Evolutionary conservation across 2,797 vertebrate genomes (phyloP), one percentile per base, ranked within the genome.

Genomic region (Manis crassicaudata): DNA sequence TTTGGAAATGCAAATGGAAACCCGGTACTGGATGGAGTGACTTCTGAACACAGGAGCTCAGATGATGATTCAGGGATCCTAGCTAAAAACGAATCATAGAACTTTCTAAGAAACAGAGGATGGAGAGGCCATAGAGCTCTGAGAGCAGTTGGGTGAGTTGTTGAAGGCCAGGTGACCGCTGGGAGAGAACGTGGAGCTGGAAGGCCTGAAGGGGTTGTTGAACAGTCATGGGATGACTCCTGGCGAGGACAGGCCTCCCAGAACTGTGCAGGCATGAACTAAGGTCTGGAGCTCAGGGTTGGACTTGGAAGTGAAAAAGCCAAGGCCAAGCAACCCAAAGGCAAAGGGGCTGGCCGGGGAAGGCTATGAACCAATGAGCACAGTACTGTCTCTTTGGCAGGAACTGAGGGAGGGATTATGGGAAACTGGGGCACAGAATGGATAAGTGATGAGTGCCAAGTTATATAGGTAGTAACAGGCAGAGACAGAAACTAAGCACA

Each of bases 1-100:
- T 96, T 95, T 96, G 82, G 82, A 92, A 91, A 96, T 95, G 88
- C 88, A 98, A 97, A 95, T 95, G 54, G 76, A 40, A 88, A 83
- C 92, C 81, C 62, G 5, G 4, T 94, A 56, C 81, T 94, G 76
- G 75, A 56, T 70, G 67, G 67, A 93, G 52, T 86, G 77, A 85
- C 95, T 97, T 97, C 90, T 80, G 86, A 96, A 95, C 86, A 75
- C 73, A 70, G 35, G 86, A 94, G 76, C 84, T 83, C 20, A 62
- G 60, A 84, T 73, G 35, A 72, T 75, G 90, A 86, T 94, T 96
- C 23, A 2, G 9, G 63, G 93, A 89, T 58, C n/a, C 60, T 63
- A 43, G 60, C 58, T 90, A 62, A 90, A 95, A 95, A 96, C 52
- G 56, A 96, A 95, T 92, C 56, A 87, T 63, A 82, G 84, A 92